Evolutionary conservation across 2,797 vertebrate species (phyloP), one percentile per base, ranked within the genome.

Genomic region (Mormyrus proboscirostris): DNA sequence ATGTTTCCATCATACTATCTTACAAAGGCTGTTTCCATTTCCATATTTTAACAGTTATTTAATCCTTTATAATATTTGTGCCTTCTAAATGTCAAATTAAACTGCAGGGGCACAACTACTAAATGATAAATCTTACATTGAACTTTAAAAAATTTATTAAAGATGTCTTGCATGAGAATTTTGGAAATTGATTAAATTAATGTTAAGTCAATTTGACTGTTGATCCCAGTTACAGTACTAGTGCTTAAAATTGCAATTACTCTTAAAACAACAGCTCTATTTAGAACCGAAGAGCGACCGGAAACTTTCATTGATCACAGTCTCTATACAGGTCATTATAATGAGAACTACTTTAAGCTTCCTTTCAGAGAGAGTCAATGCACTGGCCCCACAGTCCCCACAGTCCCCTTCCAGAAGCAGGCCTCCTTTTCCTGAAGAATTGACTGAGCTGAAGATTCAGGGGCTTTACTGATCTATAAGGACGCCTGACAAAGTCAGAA

Each of bases 401-500:
- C 10, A 69, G 29, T 33, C 5, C 29, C n/a, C 8, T 79, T 79
- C 7, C 16, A 16, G 73, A 25, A 62, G 59, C 5, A n/a, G 59
- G 16, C 57, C 22, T 9, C 22, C 22, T 62, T 62, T 62, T 25
- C 59, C 22, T 4, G n/a, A 62, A 62, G 19, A 79, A n/a, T 44
- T 79, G 73, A 44, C 7, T 41, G 73, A 79, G 41, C 38, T 79
- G 38, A 79, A 79, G 14, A 79, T 79, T 79, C 16, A 79, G 8
- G 38, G 73, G 73, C 38, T 79, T 38, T 44, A 44, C 25, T 79
- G 73, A 44, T 44, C 14, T 38, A 79, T n/a, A 79, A n/a, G 7
- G 73, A 79, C 38, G n/a, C 73, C 73, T 79, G 73, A 79, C 38
- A 79, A 79, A 79, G 73, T 79, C 41, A 79, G 38, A 41, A 79